Conservation (phyloP, 2,797 vertebrate species). For the Microctenopoma stevenorrisi region DNA sequence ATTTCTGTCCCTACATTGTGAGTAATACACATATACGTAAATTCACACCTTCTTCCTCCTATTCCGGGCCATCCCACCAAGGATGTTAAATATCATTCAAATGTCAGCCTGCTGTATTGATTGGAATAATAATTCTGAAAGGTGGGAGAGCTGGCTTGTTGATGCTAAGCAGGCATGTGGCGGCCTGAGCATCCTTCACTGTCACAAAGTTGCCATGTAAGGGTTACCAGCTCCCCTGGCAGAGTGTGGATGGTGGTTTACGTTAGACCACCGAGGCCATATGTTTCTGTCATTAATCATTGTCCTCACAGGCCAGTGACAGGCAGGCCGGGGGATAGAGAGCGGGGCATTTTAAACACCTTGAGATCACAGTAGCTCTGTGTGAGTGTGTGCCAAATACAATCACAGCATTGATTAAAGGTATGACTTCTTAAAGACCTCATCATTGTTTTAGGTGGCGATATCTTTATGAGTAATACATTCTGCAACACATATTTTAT, state of each 20-base stretch:
- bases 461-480: not conserved
- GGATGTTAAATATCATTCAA: constrained; percentile 86
- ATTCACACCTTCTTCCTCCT: constrained; percentile 36
- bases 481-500: not conserved
- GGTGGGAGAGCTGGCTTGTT: constrained; percentile 77
- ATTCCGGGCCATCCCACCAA: constrained; percentile 65
- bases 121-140: constrained; percentile 85
- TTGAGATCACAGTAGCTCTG: constrained; percentile 53
- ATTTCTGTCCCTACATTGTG: too few species aligned
- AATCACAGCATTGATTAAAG: not conserved
- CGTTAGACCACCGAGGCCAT: constrained; percentile 73
- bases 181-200: constrained; percentile 76
- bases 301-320: constrained; percentile 59
- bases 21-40: constrained; percentile 18
- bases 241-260: constrained; percentile 67
- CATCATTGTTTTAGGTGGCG: not conserved
- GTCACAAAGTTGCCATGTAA: constrained; percentile 83
- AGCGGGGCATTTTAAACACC: constrained; percentile 62
- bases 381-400: constrained; percentile 13
- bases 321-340: constrained; percentile 42
- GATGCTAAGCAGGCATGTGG: constrained; percentile 80
- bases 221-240: constrained; percentile 66
- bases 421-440: not conserved
- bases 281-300: constrained; percentile 80
- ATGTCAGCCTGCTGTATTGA: constrained; percentile 82